These are phyloP conservation scores for Archegozetes longisetosus DNA, from an alignment of 1,140 invertebrate genomes.

Conservation along the genomic window DNA sequence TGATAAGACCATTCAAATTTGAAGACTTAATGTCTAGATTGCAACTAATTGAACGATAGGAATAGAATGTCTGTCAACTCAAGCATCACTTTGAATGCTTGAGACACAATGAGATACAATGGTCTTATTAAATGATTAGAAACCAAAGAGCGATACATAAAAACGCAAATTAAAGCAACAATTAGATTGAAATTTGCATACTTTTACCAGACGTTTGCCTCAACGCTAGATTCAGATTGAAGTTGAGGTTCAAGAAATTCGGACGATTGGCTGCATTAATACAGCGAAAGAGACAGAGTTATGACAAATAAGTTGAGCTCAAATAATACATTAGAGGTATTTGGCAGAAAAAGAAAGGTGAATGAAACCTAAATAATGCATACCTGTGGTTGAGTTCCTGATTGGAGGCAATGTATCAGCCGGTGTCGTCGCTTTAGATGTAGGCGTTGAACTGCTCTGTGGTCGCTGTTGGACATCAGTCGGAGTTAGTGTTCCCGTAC, in stretches of 20 bases:
- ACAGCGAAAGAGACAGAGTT: too few species aligned
- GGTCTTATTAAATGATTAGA: background rate
- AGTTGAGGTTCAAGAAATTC: constrained; percentile 85
- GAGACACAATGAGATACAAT: constrained; percentile 15
- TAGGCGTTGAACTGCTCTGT: background rate
- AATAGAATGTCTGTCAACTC: too few species aligned
- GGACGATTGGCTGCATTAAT: constrained; percentile 44
- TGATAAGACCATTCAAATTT: too few species aligned
- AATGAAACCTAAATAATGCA: background rate
- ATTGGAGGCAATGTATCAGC: background rate
- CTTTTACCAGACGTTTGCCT: constrained; percentile 42
- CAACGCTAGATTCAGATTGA: constrained; percentile 76
- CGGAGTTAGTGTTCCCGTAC: too few species aligned
- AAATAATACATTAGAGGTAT: background rate
- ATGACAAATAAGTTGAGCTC: background rate
- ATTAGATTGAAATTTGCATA: constrained; percentile 16
- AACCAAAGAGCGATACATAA: background rate
- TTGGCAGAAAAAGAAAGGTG: too few species aligned
- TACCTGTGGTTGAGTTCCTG: background rate
- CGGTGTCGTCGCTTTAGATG: background rate
- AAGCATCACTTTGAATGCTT: too few species aligned
- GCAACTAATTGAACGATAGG: too few species aligned
- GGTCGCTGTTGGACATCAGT: too few species aligned
- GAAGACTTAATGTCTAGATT: too few species aligned
- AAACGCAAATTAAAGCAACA: background rate